These are phyloP conservation scores for Cheirogaleus major DNA, from an alignment of 2,797 vertebrate species.

Conservation along the genomic window DNA sequence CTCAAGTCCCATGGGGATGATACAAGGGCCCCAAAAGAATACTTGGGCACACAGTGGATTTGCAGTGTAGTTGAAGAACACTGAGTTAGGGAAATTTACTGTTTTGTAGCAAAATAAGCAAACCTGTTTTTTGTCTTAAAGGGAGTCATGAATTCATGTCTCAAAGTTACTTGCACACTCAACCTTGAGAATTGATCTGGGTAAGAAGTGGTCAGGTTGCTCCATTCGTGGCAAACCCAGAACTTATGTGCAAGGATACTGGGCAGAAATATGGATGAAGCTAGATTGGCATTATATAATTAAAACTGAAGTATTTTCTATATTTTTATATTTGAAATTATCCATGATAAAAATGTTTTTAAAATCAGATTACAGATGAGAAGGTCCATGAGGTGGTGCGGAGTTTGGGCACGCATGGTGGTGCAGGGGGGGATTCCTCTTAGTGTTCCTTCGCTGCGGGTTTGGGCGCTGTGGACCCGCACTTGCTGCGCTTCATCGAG, in stretches of 20 bases:
- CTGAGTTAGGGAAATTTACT: not conserved
- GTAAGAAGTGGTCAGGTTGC: no score
- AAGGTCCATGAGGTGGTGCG: conserved; percentile 76
- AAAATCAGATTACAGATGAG: conserved; percentile 38
- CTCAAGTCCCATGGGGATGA: not conserved
- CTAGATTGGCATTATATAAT: not conserved
- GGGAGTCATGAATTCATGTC: not conserved
- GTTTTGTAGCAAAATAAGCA: not conserved
- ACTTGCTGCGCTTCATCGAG: not conserved
- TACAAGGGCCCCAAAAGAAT: not conserved
- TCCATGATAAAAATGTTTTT: not conserved
- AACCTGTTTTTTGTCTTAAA: not conserved
- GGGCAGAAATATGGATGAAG: not conserved
- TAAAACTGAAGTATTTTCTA: not conserved
- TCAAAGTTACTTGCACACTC: not conserved
- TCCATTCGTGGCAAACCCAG: no score
- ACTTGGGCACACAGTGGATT: not conserved
- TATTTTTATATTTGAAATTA: not conserved
- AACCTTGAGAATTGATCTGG: not conserved
- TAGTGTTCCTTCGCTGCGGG: conserved; percentile 70
- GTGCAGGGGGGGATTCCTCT: conserved; percentile 78
- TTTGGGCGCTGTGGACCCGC: not conserved
- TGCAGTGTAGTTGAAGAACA: not conserved
- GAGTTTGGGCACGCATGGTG: not conserved
- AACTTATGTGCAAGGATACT: not conserved